A percentile compares a stretch with the other conserved stretches of the same genome.
phyloP scores from a whole-genome alignment of 2,888 invertebrate species.

The Apodemia zela region DNA sequence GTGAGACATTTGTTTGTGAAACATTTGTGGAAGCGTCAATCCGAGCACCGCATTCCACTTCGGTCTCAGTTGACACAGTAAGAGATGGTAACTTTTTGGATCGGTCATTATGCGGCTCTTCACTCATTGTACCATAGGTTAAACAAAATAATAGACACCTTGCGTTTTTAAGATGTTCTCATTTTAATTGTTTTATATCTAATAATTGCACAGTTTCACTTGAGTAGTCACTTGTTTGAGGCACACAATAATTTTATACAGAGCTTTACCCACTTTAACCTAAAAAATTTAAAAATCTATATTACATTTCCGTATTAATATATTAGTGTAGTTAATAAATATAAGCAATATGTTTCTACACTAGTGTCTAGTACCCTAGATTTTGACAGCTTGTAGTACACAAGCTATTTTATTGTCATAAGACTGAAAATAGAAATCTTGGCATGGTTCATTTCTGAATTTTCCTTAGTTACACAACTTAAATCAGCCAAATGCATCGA shows the following conservation, averaged over 20 bases:
- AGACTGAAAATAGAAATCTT: conserved; percentile 44
- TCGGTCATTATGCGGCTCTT: conserved; percentile 64
- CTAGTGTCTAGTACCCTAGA: conserved; percentile 30
- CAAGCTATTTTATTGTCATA: conserved; percentile 26
- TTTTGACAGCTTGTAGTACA: conserved; percentile 34
- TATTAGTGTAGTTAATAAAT: conserved; percentile 8
- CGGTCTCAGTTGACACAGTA: conserved; percentile 37
- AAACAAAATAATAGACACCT: conserved; percentile 43
- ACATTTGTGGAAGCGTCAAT: conserved; percentile 50
- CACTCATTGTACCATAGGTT: conserved; percentile 67
- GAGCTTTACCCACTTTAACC: background rate
- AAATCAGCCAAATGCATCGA: conserved; percentile 47
- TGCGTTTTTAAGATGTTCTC: conserved; percentile 49
- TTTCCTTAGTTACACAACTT: conserved; percentile 77
- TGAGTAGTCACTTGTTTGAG: conserved; percentile 2
- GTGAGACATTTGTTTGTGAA: conserved; percentile 51
- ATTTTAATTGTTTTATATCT: conserved; percentile 43
- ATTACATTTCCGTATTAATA: background rate
- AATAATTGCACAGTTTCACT: conserved; percentile 14
- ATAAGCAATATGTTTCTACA: conserved; percentile 36
- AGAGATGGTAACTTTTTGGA: conserved; percentile 49
- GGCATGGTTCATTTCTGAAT: conserved; percentile 57
- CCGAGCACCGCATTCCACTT: conserved; percentile 37
- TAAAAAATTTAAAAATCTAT: background rate
- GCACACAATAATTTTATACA: conserved; percentile 6